phyloP scores from a whole-genome alignment of 2,113 vertebrate genomes.

The Amphiprion ocellaris region DNA sequence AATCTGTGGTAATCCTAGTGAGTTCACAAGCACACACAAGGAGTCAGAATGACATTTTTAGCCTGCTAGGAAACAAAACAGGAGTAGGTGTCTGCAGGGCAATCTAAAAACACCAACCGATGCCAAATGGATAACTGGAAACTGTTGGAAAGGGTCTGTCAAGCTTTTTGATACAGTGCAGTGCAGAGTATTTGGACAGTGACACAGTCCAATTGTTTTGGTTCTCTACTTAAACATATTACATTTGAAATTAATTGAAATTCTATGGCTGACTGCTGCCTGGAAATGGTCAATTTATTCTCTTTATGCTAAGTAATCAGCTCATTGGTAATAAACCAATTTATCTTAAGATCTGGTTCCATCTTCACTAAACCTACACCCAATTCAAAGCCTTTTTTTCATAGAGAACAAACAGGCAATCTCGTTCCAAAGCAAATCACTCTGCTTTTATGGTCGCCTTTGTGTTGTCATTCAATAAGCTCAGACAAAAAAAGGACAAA shows the following conservation, averaged over 20 bases:
- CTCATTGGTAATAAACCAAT: constrained; percentile 41
- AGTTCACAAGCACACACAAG: neutral
- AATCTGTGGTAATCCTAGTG: neutral
- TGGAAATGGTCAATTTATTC: constrained; percentile 4
- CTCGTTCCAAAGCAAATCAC: constrained; percentile 49
- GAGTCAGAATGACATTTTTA: neutral
- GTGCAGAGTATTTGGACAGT: neutral
- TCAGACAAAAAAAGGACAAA: constrained; percentile 60
- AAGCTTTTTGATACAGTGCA: neutral
- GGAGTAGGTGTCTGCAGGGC: constrained; percentile 1
- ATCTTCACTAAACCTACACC: constrained; percentile 42
- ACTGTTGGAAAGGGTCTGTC: neutral
- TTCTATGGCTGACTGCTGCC: neutral
- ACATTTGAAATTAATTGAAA: neutral
- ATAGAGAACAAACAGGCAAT: constrained; percentile 40
- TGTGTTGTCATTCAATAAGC: constrained; percentile 61
- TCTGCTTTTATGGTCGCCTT: constrained; percentile 63
- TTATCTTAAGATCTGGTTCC: constrained; percentile 30
- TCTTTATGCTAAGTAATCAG: constrained; percentile 25
- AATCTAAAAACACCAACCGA: constrained; percentile 6
- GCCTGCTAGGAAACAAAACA: constrained; percentile 14
- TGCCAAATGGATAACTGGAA: constrained; percentile 23
- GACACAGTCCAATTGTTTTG: neutral
- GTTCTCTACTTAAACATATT: neutral
- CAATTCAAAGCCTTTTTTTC: constrained; percentile 52